These are phyloP conservation scores for Accipiter virgatus DNA, from an alignment of 2,113 vertebrate genomes.

Conservation along the genomic window DNA sequence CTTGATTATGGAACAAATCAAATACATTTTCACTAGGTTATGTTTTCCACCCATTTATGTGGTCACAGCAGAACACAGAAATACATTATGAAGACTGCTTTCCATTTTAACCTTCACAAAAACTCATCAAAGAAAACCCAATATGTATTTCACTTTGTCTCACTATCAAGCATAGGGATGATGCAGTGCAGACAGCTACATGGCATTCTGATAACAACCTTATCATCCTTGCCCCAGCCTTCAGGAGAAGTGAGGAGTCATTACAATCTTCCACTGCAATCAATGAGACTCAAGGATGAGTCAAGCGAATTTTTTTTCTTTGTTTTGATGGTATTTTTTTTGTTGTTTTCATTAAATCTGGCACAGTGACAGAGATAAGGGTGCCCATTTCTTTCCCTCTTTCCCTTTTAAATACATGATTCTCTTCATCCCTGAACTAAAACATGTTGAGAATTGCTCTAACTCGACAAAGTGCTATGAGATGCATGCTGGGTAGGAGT, in stretches of 20 bases:
- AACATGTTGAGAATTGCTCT: not conserved
- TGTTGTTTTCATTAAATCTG: not conserved
- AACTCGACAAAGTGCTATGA: not conserved
- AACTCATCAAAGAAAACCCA: not conserved
- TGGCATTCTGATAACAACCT: not conserved
- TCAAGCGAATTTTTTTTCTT: not conserved
- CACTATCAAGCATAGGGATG: not conserved
- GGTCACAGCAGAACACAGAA: not conserved
- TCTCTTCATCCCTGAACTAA: not conserved
- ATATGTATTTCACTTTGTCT: not conserved
- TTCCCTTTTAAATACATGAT: not conserved
- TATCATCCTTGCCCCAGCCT: not conserved
- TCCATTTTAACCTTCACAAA: not conserved
- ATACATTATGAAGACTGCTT: not conserved
- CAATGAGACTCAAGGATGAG: not conserved
- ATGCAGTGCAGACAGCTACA: not conserved
- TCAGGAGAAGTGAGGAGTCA: not conserved
- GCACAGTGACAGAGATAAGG: not conserved
- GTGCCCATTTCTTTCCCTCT: not conserved
- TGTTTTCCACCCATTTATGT: not conserved
- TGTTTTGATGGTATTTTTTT: not conserved
- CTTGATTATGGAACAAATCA: not conserved
- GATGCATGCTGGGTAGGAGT: not conserved
- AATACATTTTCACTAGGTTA: not conserved
- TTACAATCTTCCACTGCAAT: not conserved